Percentiles rank a stretch among this genome's conserved stretches.
phyloP scores from a whole-genome alignment of 2,797 vertebrate species.

The Emys orbicularis region DNA sequence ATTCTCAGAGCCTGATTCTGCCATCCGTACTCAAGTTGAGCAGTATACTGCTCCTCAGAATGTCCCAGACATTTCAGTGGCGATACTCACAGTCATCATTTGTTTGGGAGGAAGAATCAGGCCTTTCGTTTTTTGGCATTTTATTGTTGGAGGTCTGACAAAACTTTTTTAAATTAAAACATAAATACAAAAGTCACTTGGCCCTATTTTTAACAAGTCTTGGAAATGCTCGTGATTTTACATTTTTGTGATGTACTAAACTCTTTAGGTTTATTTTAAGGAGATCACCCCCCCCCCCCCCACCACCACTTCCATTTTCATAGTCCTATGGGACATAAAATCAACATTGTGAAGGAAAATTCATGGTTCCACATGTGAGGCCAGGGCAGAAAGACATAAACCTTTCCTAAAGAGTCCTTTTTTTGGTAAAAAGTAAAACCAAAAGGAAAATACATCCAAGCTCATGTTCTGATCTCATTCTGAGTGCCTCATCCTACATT shows the following conservation, averaged over 20 bases:
- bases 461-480: background rate
- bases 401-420: background rate
- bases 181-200: background rate
- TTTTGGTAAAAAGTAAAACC: background rate
- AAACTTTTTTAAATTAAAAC: background rate
- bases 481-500: background rate
- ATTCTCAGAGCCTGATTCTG: background rate
- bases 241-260: background rate
- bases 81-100: background rate
- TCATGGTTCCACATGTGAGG: rapidly evolving
- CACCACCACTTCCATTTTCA: background rate
- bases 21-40: background rate
- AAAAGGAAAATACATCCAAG: background rate
- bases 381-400: background rate
- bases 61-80: rapidly evolving
- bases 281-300: too few species aligned
- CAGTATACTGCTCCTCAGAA: background rate
- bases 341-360: background rate
- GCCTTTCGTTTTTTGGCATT: background rate
- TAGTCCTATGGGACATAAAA: background rate
- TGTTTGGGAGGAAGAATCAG: background rate
- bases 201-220: background rate
- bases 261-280: background rate
- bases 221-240: background rate
- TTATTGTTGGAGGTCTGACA: background rate